Percentiles rank a stretch among this genome's conserved stretches.
Evolutionary conservation across 1,140 invertebrate genomes (phyloP).

Genomic region (Musca vetustissima): DNA sequence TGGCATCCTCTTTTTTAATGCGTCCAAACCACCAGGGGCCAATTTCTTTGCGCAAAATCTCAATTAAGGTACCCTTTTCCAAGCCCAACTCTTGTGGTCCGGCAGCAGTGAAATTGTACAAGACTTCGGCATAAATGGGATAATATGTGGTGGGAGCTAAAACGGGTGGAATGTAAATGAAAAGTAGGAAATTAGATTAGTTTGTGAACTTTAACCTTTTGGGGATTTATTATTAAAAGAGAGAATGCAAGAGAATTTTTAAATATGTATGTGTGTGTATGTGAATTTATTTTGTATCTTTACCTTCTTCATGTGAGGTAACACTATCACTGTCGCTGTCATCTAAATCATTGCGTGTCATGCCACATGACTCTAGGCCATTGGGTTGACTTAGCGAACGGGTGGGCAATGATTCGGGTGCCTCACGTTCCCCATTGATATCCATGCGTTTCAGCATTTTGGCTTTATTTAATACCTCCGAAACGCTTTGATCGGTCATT

Average conservation of each 20-base stretch:
- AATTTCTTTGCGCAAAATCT: constrained; percentile 49
- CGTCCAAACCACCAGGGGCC: constrained; percentile 55
- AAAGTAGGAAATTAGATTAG: not conserved
- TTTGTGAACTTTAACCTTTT: constrained; percentile 10
- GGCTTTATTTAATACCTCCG: constrained; percentile 25
- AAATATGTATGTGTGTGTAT: too few relatives aligned
- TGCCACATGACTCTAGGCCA: constrained; percentile 62
- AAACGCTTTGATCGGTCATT: constrained; percentile 23
- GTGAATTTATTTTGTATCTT: constrained; percentile 13
- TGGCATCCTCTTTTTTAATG: constrained; percentile 47
- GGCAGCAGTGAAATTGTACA: constrained; percentile 51
- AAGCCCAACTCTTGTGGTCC: constrained; percentile 51
- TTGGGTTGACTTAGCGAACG: constrained; percentile 73
- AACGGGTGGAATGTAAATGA: not conserved
- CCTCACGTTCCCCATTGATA: constrained; percentile 36
- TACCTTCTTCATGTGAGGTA: constrained; percentile 50
- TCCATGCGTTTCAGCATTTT: constrained; percentile 36
- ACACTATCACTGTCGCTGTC: constrained; percentile 53
- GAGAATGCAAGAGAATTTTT: too few relatives aligned
- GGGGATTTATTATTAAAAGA: too few relatives aligned
- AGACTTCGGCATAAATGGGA: constrained; percentile 49
- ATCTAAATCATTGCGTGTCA: constrained; percentile 38
- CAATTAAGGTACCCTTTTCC: constrained; percentile 49
- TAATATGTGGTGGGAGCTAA: constrained; percentile 32
- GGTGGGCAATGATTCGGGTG: constrained; percentile 62